phyloP scores from a whole-genome alignment of 2,888 invertebrate genomes.

The Pammene fasciana region DNA sequence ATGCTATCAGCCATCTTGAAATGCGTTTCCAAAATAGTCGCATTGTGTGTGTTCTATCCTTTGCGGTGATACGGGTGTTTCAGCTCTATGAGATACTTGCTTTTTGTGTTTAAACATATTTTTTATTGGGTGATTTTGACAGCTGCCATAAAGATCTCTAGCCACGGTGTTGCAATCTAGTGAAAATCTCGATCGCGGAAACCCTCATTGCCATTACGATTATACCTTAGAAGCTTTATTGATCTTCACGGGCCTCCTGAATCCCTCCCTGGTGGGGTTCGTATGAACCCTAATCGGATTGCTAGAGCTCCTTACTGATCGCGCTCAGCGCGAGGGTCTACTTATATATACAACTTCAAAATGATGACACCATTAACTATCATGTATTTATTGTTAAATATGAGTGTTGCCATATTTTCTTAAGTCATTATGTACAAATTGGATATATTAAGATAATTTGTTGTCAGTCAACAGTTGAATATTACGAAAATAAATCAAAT shows the following conservation, averaged over 20 bases:
- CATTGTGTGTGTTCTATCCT: no score
- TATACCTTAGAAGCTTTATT: not conserved
- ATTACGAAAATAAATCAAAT: conserved; percentile 82
- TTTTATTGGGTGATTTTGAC: no score
- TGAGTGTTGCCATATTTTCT: conserved; percentile 84
- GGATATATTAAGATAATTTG: conserved; percentile 83
- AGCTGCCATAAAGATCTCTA: no score
- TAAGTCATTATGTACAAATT: conserved; percentile 84
- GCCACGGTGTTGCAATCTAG: no score
- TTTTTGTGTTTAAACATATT: no score
- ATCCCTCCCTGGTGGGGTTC: conserved; percentile 52
- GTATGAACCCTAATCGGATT: conserved; percentile 42
- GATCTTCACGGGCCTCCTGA: conserved; percentile 26
- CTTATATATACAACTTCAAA: conserved; percentile 46
- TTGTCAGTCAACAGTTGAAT: conserved; percentile 84
- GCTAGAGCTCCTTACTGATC: conserved; percentile 26
- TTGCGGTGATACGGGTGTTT: no score
- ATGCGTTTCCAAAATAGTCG: no score
- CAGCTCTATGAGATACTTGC: no score
- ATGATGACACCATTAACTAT: conserved; percentile 57
- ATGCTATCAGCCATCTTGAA: no score
- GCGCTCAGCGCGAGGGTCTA: conserved; percentile 20
- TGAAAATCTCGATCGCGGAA: no score
- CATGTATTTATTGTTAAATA: conserved; percentile 79
- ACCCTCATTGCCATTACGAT: not conserved